These are phyloP conservation scores for Lagorchestes hirsutus DNA, from an alignment of 2,797 vertebrate genomes.

Conservation along the genomic window DNA sequence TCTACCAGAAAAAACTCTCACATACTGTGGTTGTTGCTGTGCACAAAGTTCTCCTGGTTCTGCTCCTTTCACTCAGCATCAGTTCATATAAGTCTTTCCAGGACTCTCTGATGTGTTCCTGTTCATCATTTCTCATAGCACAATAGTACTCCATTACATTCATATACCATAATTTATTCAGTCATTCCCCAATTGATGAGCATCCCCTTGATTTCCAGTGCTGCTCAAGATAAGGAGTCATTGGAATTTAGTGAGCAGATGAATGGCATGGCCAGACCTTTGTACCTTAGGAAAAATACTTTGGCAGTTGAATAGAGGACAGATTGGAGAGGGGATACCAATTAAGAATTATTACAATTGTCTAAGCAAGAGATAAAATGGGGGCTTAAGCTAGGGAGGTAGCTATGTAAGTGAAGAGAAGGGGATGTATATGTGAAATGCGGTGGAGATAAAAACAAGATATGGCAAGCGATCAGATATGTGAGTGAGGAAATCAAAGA, in stretches of 20 bases:
- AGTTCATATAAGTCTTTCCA: no score
- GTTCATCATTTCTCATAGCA: no score
- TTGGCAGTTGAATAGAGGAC: background rate
- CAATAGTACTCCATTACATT: no score
- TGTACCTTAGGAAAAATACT: background rate
- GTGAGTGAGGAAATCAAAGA: background rate
- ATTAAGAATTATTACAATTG: background rate
- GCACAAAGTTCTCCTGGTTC: no score
- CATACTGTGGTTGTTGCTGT: no score
- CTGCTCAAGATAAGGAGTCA: background rate
- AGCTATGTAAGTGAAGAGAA: background rate
- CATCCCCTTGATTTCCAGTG: no score
- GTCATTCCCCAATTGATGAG: no score
- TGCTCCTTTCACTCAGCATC: no score
- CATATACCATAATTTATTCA: no score
- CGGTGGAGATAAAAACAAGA: background rate
- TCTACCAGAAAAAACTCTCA: no score
- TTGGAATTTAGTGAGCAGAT: background rate
- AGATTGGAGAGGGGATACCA: background rate
- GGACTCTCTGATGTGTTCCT: no score
- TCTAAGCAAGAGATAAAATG: background rate
- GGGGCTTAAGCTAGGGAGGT: background rate
- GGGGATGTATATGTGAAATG: background rate
- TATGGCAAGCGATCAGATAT: background rate
- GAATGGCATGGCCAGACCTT: background rate